These are phyloP conservation scores for Paedocypris sp. DNA, from an alignment of 2,113 vertebrate species.

Conservation along the genomic window DNA sequence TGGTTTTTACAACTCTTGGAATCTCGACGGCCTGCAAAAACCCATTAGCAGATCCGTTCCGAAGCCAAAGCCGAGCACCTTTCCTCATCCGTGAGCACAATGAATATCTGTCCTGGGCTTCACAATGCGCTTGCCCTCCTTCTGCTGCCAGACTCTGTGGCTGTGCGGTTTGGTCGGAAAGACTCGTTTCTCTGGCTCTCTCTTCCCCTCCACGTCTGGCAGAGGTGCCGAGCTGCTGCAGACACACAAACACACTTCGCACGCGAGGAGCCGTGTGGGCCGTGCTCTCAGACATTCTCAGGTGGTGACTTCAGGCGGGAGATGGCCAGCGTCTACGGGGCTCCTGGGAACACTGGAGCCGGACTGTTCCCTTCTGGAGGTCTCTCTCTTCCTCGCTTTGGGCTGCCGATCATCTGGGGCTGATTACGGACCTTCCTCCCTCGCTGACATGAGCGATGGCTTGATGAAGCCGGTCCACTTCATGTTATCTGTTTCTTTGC, in stretches of 20 bases:
- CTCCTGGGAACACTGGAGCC: conserved; percentile 10
- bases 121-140: not conserved
- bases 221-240: conserved; percentile 8
- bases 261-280: conserved; percentile 35
- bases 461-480: not conserved
- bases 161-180: conserved; percentile 15
- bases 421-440: conserved; percentile 1
- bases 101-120: not conserved
- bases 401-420: conserved; percentile 12
- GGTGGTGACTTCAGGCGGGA: conserved; percentile 44
- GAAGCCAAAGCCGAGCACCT: not conserved
- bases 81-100: not conserved
- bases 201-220: conserved; percentile 9
- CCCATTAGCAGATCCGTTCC: not conserved
- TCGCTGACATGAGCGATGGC: not conserved
- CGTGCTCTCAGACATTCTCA: conserved; percentile 39
- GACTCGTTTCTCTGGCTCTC: conserved; percentile 7
- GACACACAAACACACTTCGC: conserved; percentile 27
- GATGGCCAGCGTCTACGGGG: not conserved
- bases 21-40: not conserved
- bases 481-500: not conserved
- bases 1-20: not conserved
- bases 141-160: conserved; percentile 2
- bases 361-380: conserved; percentile 28
- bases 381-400: not conserved